These are phyloP conservation scores for Microctonus brassicae DNA, from an alignment of 2,888 invertebrate genomes.

Conservation along the genomic window DNA sequence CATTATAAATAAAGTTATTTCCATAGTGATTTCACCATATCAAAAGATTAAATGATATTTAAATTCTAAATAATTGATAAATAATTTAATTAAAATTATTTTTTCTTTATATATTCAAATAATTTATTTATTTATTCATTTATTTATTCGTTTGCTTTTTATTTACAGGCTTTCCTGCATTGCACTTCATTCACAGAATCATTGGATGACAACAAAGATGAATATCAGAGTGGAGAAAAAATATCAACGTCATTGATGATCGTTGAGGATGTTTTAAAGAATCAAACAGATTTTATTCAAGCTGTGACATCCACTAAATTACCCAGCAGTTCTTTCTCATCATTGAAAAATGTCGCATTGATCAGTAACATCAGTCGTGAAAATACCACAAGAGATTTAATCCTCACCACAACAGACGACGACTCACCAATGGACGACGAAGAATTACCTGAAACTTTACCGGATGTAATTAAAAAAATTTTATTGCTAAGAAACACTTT, in stretches of 20 bases:
- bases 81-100: not conserved
- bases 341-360: conserved; percentile 72
- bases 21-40: conserved; percentile 44
- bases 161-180: conserved; percentile 50
- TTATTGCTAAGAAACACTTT: conserved; percentile 12
- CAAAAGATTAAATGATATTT: conserved; percentile 24
- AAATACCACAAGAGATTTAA: conserved; percentile 72
- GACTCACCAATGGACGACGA: conserved; percentile 45
- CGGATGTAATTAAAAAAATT: conserved; percentile 53
- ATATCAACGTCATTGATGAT: conserved; percentile 57
- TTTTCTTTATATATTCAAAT: not conserved
- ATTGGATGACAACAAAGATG: conserved; percentile 43
- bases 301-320: conserved; percentile 73
- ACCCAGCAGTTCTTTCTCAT: conserved; percentile 45
- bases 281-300: conserved; percentile 67
- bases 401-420: conserved; percentile 73
- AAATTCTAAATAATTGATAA: not conserved
- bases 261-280: conserved; percentile 49
- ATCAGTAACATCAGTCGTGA: conserved; percentile 69
- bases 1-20: not conserved
- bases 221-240: conserved; percentile 48
- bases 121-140: not conserved
- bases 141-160: not conserved
- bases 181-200: conserved; percentile 40
- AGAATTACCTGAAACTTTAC: conserved; percentile 56